Evolutionary conservation across 2,888 invertebrate species (phyloP).

Genomic region (Herminia tarsipennalis): DNA sequence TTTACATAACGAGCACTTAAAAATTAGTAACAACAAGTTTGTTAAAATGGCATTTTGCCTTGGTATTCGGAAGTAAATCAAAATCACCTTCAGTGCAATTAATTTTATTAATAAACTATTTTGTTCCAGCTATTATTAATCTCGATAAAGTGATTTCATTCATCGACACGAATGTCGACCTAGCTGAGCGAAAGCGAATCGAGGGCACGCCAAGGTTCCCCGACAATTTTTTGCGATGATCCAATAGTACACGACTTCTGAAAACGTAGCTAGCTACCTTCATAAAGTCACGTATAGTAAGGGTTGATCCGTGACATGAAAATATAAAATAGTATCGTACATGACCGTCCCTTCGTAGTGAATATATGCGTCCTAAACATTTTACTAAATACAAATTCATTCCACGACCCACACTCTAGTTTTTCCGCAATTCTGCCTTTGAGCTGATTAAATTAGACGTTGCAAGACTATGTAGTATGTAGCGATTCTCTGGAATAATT

Average conservation of each 20-base stretch:
- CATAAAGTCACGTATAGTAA: conserved; percentile 54
- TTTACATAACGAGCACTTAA: conserved; percentile 19
- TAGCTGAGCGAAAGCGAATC: conserved; percentile 57
- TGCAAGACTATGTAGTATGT: neutral
- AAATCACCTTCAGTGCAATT: conserved; percentile 22
- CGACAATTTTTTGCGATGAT: conserved; percentile 53
- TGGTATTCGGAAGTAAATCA: conserved; percentile 15
- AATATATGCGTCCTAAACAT: conserved; percentile 32
- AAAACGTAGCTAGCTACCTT: conserved; percentile 39
- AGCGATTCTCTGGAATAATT: neutral
- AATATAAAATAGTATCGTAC: conserved; percentile 41
- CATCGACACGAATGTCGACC: conserved; percentile 33
- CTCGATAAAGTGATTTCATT: conserved; percentile 44
- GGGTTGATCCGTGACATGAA: conserved; percentile 52
- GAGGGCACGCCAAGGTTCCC: conserved; percentile 56
- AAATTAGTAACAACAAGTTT: conserved; percentile 22
- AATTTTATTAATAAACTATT: conserved; percentile 20
- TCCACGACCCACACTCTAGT: conserved; percentile 13
- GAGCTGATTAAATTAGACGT: neutral
- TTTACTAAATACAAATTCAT: conserved; percentile 35
- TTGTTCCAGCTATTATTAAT: conserved; percentile 30
- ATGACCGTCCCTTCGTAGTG: conserved; percentile 13
- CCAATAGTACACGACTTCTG: conserved; percentile 41
- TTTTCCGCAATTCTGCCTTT: conserved; percentile 11
- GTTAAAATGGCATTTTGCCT: conserved; percentile 14